Evolutionary conservation across 1,140 invertebrate genomes (phyloP), one percentile per base, ranked within the genome.

Genomic region (Macrosteles quadrilineatus): DNA sequence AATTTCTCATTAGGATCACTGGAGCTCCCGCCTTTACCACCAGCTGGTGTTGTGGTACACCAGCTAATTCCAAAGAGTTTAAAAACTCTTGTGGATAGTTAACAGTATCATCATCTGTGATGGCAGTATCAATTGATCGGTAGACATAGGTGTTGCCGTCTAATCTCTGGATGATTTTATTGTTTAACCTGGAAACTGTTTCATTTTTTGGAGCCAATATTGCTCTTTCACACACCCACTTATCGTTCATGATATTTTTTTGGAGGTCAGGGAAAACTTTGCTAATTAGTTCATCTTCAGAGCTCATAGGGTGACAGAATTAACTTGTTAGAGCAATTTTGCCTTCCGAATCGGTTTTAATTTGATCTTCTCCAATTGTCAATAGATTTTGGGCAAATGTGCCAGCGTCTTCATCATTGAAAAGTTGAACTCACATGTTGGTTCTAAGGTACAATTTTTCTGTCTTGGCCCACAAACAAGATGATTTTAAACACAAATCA

Each of bases 401-500:
- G 68, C 72, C 70, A 63, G 68, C 67, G 21, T 76, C 67, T 76
- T 68, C 65, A 73, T 75, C 74, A 73, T 77, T 67, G 72, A 75
- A 72, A 53, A 74, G 36, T 72, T 75, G 70, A 36, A 76, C 76
- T 68, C 76, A 71, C 76, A 80, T 81, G 73, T 81, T 80, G 69
- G 53, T 75, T 25, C 68, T 74, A 70, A 81, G 74, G 19, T 72
- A 64, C 43, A 81, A n/a, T 75, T 45, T 78, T 59, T 68, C 78
- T 68, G 80, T 76, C 72, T 76, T 70, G 71, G 68, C 70, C 78
- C 80, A 82, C 67, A 83, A 74, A 70, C 12, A 19, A 27, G 81
- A 82, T 73, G 73, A 73, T 77, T 83, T 84, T 31, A 83, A 75
- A 73, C 77, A 83, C 66, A 79, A 78, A 67, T 81, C 80, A 0